Evolutionary conservation across 2,113 vertebrate species (phyloP).

Genomic region (Gasterosteus aculeatus): DNA sequence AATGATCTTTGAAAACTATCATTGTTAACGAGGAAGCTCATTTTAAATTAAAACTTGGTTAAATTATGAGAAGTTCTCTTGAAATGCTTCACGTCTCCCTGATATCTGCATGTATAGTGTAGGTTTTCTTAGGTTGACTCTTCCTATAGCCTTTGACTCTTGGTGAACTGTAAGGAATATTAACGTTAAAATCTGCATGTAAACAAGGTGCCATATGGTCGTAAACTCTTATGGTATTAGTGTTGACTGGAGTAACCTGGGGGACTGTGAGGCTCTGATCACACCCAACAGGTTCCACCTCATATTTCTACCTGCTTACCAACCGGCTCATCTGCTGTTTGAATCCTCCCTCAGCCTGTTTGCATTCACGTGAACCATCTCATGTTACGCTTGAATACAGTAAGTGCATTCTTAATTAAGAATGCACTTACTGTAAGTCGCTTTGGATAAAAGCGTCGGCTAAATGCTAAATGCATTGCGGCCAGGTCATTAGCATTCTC

Average conservation of each 20-base stretch:
- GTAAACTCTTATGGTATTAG: constrained; percentile 50
- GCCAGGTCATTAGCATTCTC: constrained; percentile 77
- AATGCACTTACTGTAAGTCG: too few relatives aligned
- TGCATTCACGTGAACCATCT: constrained; percentile 29
- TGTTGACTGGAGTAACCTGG: constrained; percentile 36
- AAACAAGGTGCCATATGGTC: constrained; percentile 50
- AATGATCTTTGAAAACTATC: constrained; percentile 13
- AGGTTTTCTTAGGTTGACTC: neutral
- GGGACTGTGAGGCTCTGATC: constrained; percentile 37
- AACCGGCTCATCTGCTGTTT: neutral
- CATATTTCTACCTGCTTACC: constrained; percentile 16
- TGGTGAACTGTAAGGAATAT: neutral
- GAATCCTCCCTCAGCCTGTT: constrained; percentile 11
- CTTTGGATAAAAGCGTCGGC: too few relatives aligned
- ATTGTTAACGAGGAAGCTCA: neutral
- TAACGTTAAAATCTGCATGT: neutral
- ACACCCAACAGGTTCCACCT: constrained; percentile 25
- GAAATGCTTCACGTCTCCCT: neutral
- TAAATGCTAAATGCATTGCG: neutral
- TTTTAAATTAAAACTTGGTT: neutral
- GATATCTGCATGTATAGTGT: neutral
- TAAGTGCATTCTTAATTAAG: too few relatives aligned
- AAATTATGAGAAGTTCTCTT: neutral
- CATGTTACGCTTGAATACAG: constrained; percentile 71
- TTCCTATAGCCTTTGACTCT: neutral